These are phyloP conservation scores for Nycticryphes semicollaris DNA, from an alignment of 2,113 vertebrate genomes.

Conservation along the genomic window DNA sequence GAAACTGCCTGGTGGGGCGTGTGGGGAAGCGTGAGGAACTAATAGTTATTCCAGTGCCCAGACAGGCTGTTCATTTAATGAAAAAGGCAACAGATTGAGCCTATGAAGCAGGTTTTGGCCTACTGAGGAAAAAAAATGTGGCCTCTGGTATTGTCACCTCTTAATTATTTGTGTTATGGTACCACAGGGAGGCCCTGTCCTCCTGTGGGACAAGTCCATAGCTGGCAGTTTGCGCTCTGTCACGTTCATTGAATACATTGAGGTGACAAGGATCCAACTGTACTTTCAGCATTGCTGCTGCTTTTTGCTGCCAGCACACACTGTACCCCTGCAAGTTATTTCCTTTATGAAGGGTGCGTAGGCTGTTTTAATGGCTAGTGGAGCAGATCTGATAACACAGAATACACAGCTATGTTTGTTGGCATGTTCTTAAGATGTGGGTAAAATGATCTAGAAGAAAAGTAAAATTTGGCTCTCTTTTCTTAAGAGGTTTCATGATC, in stretches of 20 bases:
- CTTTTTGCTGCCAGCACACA: background rate
- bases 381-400: background rate
- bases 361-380: background rate
- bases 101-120: background rate
- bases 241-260: fast-evolving
- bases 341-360: background rate
- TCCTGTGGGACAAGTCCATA: background rate
- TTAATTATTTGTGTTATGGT: background rate
- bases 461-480: background rate
- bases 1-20: background rate
- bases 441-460: background rate
- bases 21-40: background rate
- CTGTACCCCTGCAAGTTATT: background rate
- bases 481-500: background rate
- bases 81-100: background rate
- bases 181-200: background rate
- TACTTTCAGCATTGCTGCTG: background rate
- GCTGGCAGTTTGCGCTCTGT: background rate
- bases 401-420: background rate
- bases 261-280: background rate
- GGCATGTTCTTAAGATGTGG: background rate
- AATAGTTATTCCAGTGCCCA: background rate
- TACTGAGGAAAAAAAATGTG: background rate
- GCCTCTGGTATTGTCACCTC: background rate
- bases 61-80: background rate